Base-by-base conservation (phyloP, 2,888 invertebrate genomes). In the Blastobasis lacticolella region DNA sequence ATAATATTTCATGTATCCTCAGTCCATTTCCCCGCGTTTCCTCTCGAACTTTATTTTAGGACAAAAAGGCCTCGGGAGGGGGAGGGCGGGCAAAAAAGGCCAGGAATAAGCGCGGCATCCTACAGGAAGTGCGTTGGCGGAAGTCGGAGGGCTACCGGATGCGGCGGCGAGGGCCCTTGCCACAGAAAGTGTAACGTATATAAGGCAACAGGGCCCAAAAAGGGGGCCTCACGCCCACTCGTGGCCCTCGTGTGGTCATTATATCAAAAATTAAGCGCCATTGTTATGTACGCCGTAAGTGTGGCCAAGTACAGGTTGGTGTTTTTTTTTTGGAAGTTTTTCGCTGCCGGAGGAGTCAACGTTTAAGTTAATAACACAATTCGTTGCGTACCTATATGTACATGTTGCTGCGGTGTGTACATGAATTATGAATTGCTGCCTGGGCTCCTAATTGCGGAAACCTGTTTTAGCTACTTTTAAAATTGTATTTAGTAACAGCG, bases 131-230 rank as follows among this genome's bases (percentile, higher is more conserved):
- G 64, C 74, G 69, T 73, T 64, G 73, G 73, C 81, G 85, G 84
- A 84, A 80, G 84, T 81, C 78, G 73, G 75, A 78, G 75, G 81
- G 79, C 82, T 81, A 81, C 85, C 84, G 87, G 87, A 87, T 75
- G 74, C 68, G 73, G 77, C 75, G 70, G 3, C 23, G 77, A 86
- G 84, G 79, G 81, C 73, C 68, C 81, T 81, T 67, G 69, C 67
- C 71, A 67, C 77, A 70, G 46, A 80, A 86, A 86, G 85, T 85
- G 78, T 84, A 23, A 23, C 23, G 23, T 23, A 23, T 23, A 23
- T 23, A 23, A 23, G 2, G 23, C 23, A 23, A 23, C 23, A 23
- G 23, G 23, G 23, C 23, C 23, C 23, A 57, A 63, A 60, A 64
- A 68, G 67, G 61, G 60, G 62, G 47, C 42, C 49, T 23, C 23